Evolutionary conservation across 53 echinoderm and acorn worm species (phyloP), one percentile per base, ranked within the genome.

Genomic region (Henricia sp.): DNA sequence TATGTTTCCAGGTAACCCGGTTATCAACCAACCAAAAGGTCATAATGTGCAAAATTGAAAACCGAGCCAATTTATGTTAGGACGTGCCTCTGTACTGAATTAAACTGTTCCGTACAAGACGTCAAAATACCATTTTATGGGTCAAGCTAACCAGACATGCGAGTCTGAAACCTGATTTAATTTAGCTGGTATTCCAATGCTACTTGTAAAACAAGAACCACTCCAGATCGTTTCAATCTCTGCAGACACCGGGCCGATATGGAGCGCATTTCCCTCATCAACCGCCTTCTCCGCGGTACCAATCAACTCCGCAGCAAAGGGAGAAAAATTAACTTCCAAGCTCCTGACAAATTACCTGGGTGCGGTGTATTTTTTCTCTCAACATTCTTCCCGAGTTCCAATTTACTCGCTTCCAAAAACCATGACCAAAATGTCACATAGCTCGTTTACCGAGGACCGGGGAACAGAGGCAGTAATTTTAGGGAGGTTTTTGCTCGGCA

Each of bases 201-300:
- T 64, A 63, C 78, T 78, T 64, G 63, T 64, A 46, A 42, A 78
- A 59, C 64, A 78, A 62, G 78, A 43, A 52, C n/a, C 78, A 62
- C 64, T 21, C 60, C 10, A 3, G 30, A 9, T n/a, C n/a, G n/a
- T n/a, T 32, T 30, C 29, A 14, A 16, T 30, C 32, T 33, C 32
- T 11, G 29, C 33, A 60, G 29, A 29, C 33, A 11, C 28, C 33
- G 62, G 24, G 30, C n/a, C 62, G 33, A 60, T 60, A 60, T 60
- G 8, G 62, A 10, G 14, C 24, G 62, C 62, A 34, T 60, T 23
- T 32, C 62, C 34, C 62, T 56, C 57, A 14, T 20, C 62, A 32
- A 5, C 24, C n/a, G n/a, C 43, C 70, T 37, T 37, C 38, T 46
- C 70, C 39, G 5, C 37, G 23, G 23, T 67, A 38, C 67, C 67